Percentiles rank a stretch among this genome's conserved stretches.
These are phyloP conservation scores for Aleiodes leptofemur DNA, from an alignment of 2,888 invertebrate species.

Conservation along the genomic window DNA sequence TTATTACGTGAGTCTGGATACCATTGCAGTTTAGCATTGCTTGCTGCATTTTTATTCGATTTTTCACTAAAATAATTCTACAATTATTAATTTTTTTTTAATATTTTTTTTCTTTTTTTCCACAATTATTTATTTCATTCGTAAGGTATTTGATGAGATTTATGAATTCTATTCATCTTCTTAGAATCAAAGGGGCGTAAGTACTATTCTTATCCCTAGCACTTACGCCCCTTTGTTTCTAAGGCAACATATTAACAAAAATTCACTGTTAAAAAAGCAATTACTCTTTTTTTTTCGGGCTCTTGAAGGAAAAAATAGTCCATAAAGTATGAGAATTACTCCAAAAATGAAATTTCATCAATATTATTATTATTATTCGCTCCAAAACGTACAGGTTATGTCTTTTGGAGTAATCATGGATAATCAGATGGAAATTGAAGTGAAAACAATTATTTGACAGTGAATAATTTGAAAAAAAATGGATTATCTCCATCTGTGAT, in stretches of 20 bases:
- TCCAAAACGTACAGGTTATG: not conserved
- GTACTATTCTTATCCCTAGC: no score
- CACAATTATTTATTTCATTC: no score
- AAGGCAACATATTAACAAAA: no score
- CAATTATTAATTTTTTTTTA: no score
- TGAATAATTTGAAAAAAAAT: not conserved
- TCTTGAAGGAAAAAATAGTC: not conserved
- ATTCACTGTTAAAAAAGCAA: no score
- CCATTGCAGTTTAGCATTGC: slow-evolving; percentile 79
- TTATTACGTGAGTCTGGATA: slow-evolving; percentile 84
- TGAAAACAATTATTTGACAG: not conserved
- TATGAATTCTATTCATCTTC: not conserved
- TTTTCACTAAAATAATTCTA: not conserved
- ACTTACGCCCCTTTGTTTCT: no score
- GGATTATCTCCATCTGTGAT: not conserved
- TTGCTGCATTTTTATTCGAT: slow-evolving; percentile 71
- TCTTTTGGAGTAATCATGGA: not conserved
- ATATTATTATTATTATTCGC: not conserved
- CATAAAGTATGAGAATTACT: not conserved
- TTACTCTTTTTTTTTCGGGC: no score
- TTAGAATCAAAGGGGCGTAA: no score
- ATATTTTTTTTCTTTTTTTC: no score
- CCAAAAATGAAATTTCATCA: not conserved
- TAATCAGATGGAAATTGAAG: not conserved
- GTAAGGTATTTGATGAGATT: not conserved